Percentiles rank a stretch among this genome's conserved stretches.
Conservation (phyloP, 2,797 vertebrate genomes). For the Adelosebastes latens region DNA sequence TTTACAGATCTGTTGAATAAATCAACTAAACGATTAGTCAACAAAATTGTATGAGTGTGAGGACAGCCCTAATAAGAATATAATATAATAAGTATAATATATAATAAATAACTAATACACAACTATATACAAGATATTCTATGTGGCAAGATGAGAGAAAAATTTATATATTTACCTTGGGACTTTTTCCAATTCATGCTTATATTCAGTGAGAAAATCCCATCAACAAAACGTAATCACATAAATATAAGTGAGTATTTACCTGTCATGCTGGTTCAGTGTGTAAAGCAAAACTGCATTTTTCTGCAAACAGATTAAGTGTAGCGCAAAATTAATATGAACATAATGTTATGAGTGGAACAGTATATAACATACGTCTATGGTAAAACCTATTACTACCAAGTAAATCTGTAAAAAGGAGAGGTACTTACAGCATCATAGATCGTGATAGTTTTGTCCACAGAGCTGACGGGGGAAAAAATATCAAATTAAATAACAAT, state of each 20-base stretch:
- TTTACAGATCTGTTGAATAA: no score
- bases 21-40: no score
- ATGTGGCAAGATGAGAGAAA: not conserved
- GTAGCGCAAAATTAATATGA: not conserved
- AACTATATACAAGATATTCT: not conserved
- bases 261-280: conserved; percentile 92
- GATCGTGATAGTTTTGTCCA: conserved; percentile 83
- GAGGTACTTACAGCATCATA: conserved; percentile 82
- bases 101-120: not conserved
- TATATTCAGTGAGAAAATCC: not conserved
- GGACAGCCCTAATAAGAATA: no score
- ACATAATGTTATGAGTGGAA: not conserved
- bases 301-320: conserved; percentile 78
- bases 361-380: not conserved
- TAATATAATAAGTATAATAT: not conserved
- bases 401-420: not conserved
- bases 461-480: conserved; percentile 71
- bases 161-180: not conserved
- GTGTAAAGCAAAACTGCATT: conserved; percentile 87
- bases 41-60: no score
- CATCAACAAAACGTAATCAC: not conserved
- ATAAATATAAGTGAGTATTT: conserved; percentile 6
- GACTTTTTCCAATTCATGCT: not conserved
- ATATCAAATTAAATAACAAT: not conserved
- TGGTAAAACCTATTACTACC: not conserved